These are phyloP conservation scores for Cricetomys ansorgei DNA, from an alignment of 2,113 vertebrate species.

Conservation along the genomic window DNA sequence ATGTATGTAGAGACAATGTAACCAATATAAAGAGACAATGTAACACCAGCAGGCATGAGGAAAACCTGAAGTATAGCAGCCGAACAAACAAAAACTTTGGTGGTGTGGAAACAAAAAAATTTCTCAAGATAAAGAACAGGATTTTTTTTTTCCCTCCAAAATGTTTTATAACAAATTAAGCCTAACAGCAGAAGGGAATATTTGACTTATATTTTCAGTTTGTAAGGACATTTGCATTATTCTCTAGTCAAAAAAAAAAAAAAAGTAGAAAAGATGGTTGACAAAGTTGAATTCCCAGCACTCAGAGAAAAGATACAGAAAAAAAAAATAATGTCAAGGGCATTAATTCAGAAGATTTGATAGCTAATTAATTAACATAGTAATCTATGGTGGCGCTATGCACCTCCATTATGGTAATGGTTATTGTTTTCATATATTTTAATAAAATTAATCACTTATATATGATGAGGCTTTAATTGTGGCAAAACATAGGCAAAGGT, in stretches of 20 bases:
- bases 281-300: neutral
- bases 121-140: neutral
- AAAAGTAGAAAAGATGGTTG: neutral
- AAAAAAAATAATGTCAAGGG: neutral
- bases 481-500: neutral
- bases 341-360: neutral
- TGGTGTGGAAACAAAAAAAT: neutral
- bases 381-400: neutral
- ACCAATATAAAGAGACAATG: neutral
- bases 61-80: neutral
- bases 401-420: neutral
- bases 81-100: neutral
- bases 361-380: neutral
- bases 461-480: neutral
- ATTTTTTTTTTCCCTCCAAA: neutral
- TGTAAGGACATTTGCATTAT: neutral
- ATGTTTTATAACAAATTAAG: slow-evolving; percentile 44
- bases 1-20: too few species aligned
- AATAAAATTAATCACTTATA: slow-evolving; percentile 27
- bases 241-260: neutral
- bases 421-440: neutral
- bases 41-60: neutral
- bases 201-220: neutral
- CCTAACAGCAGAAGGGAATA: neutral
- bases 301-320: slow-evolving; percentile 16